phyloP scores from a whole-genome alignment of 2,888 invertebrate species.

The Drosophila multiciliata region DNA sequence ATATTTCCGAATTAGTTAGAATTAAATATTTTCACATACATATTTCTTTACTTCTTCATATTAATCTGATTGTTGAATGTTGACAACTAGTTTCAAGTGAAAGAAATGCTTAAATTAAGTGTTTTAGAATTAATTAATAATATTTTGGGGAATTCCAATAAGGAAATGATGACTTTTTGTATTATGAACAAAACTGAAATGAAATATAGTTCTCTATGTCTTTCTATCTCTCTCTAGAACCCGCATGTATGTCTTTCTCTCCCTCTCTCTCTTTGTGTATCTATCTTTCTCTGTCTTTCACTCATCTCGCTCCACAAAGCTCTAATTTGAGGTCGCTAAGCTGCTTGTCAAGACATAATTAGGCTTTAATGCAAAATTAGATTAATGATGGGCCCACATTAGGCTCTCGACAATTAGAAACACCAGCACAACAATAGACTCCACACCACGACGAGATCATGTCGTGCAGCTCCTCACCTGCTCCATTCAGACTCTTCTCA shows the following conservation, averaged over 20 bases:
- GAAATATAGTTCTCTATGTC: not conserved
- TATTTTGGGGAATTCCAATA: not conserved
- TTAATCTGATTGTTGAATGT: not conserved
- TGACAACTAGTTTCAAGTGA: not conserved
- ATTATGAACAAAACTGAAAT: not conserved
- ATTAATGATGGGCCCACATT: constrained; percentile 74
- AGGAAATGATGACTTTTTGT: not conserved
- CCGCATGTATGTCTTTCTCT: not conserved
- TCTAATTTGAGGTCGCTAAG: constrained; percentile 18
- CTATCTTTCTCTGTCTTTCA: not conserved
- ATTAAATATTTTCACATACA: not conserved
- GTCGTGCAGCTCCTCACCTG: constrained; percentile 37
- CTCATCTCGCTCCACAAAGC: constrained; percentile 3
- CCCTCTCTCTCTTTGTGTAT: too few relatives aligned
- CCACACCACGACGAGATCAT: constrained; percentile 13
- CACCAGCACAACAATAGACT: constrained; percentile 41
- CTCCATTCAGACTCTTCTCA: constrained; percentile 4
- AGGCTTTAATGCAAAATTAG: constrained; percentile 69
- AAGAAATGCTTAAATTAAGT: not conserved
- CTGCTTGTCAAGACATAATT: constrained; percentile 48
- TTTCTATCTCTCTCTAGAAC: not conserved
- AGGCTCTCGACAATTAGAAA: constrained; percentile 29
- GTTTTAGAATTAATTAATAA: not conserved
- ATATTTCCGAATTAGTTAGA: not conserved
- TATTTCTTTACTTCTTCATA: not conserved